Conservation (phyloP, 1,140 invertebrate genomes). For the Tetragnatha versicolor region DNA sequence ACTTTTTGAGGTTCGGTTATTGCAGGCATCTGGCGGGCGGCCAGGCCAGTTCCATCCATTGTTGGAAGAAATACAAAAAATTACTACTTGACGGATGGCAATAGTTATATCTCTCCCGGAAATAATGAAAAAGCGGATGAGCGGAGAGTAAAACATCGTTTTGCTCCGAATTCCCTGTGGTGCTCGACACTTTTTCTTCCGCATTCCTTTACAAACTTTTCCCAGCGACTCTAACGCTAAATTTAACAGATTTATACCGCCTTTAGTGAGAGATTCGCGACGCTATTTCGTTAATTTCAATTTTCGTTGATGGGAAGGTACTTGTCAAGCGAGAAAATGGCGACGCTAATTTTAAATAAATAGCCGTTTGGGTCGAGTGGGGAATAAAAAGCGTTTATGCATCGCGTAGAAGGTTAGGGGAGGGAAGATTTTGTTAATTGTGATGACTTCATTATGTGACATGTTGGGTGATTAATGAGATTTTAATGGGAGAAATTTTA, state of each 20-base stretch:
- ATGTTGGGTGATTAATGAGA: no score
- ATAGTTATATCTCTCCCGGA: conserved; percentile 44
- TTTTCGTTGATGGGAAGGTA: neutral
- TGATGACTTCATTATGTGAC: no score
- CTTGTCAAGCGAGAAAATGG: no score
- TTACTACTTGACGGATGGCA: conserved; percentile 32
- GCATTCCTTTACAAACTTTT: no score
- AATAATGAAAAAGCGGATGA: conserved; percentile 45
- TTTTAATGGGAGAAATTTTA: no score
- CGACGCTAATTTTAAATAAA: no score
- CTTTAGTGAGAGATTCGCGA: conserved; percentile 18
- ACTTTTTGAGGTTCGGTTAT: conserved; percentile 44
- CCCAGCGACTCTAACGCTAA: conserved; percentile 42
- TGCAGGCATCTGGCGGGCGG: conserved; percentile 36
- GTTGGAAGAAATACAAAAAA: conserved; percentile 20
- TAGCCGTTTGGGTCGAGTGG: no score
- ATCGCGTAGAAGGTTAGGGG: no score
- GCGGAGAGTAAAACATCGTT: conserved; percentile 26
- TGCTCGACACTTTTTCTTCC: neutral
- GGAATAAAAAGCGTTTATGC: no score
- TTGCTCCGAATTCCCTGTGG: neutral
- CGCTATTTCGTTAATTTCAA: conserved; percentile 40
- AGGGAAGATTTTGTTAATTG: no score
- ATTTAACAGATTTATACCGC: conserved; percentile 39
- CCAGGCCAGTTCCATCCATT: conserved; percentile 33